Conservation (phyloP, 2,113 vertebrate species). For the Marcusenius ussheri region DNA sequence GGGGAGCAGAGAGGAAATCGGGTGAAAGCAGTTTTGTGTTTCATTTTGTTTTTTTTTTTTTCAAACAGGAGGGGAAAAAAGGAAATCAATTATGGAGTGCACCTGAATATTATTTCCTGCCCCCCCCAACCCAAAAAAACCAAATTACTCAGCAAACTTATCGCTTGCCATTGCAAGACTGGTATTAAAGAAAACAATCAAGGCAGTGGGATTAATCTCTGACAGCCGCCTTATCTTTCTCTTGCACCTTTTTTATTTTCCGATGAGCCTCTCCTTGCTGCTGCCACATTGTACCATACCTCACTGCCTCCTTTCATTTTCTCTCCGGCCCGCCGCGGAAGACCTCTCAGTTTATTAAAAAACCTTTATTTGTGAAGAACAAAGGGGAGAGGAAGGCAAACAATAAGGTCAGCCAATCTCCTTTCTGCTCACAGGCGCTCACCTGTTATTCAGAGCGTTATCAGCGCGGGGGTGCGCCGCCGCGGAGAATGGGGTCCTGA, state of each 20-base stretch:
- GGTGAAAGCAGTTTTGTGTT: conserved; percentile 71
- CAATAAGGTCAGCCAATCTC: conserved; percentile 99
- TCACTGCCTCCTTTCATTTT: conserved; percentile 99
- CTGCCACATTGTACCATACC: conserved; percentile 95
- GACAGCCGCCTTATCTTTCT: conserved; percentile 99
- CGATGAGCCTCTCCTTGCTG: conserved; percentile 95
- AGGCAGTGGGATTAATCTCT: conserved; percentile 99
- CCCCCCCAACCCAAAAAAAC: conserved; percentile 71
- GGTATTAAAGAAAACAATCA: conserved; percentile 99
- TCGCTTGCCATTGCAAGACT: conserved; percentile 97
- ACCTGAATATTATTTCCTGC: conserved; percentile 99
- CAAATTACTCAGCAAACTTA: conserved; percentile 99
- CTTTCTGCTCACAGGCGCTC: conserved; percentile 95
- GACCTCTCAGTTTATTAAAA: conserved; percentile 99
- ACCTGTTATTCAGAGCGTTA: conserved; percentile 98
- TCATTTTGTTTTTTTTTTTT: conserved; percentile 61
- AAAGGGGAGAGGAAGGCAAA: conserved; percentile 92
- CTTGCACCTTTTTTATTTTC: conserved; percentile 99
- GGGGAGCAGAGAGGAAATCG: conserved; percentile 51
- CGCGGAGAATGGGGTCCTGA: conserved; percentile 61
- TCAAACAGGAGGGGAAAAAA: conserved; percentile 66
- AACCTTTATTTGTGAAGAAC: conserved; percentile 99
- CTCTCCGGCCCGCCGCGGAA: conserved; percentile 83
- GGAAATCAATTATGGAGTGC: conserved; percentile 97
- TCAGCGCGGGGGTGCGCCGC: conserved; percentile 74